Evolutionary conservation across 2,797 vertebrate species (phyloP).

Genomic region (Gambelia wislizenii): DNA sequence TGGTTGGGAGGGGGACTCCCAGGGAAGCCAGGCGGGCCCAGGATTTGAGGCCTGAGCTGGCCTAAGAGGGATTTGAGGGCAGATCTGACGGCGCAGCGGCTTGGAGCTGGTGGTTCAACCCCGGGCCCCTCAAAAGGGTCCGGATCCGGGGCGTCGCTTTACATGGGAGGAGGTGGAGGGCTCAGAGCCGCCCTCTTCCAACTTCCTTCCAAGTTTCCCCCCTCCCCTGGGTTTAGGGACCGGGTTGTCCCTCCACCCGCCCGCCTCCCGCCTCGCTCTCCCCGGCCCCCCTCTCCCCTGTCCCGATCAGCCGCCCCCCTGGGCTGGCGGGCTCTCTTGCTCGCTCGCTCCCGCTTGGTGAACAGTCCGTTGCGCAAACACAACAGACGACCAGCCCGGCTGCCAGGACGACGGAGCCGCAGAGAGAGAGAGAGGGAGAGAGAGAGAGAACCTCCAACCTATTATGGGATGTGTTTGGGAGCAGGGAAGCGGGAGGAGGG

Average conservation of each 20-base stretch:
- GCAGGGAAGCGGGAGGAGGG: neutral
- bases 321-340: conserved; percentile 52
- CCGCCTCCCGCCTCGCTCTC: neutral
- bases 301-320: conserved; percentile 60
- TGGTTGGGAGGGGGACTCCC: no score
- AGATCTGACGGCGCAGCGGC: no score
- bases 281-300: conserved; percentile 48
- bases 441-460: conserved; percentile 62
- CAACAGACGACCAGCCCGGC: conserved; percentile 70
- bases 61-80: no score
- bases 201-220: neutral
- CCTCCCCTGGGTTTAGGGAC: neutral
- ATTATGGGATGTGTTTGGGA: conserved; percentile 52
- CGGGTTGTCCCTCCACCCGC: no score
- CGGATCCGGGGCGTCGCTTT: neutral
- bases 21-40: no score
- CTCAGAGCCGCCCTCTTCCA: no score
- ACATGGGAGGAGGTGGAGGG: neutral
- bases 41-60: no score
- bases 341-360: conserved; percentile 56
- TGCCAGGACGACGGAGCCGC: conserved; percentile 56
- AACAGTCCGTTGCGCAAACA: conserved; percentile 72
- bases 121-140: no score
- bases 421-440: no score
- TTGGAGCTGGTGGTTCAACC: no score